Evolutionary conservation across 1,140 invertebrate species (phyloP).

Genomic region (Lethocerus indicus): DNA sequence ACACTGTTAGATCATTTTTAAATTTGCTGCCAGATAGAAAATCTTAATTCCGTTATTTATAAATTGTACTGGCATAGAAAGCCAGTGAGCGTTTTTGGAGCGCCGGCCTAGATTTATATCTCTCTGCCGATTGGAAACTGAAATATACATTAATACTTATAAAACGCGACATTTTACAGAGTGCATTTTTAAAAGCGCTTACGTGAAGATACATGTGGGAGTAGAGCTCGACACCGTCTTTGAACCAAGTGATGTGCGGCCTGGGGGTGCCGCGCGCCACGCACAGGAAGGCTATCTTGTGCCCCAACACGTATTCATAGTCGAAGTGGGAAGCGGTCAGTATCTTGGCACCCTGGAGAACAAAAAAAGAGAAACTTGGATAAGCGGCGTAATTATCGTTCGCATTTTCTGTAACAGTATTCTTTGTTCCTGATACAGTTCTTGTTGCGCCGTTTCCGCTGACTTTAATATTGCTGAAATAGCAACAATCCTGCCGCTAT

Average conservation of each 20-base stretch:
- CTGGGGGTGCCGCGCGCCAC: slow-evolving; percentile 67
- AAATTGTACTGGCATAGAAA: too few species aligned
- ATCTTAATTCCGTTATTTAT: too few species aligned
- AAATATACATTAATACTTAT: too few species aligned
- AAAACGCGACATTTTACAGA: not conserved
- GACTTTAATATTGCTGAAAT: too few species aligned
- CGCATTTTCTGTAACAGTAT: not conserved
- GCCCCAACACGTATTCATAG: slow-evolving; percentile 78
- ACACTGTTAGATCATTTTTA: too few species aligned
- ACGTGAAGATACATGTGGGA: slow-evolving; percentile 76
- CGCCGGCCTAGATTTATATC: too few species aligned
- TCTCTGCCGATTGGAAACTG: too few species aligned
- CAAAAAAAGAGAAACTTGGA: not conserved
- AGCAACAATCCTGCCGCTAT: too few species aligned
- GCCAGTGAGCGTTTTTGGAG: too few species aligned
- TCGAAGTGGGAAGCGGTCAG: slow-evolving; percentile 81
- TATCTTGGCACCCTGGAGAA: slow-evolving; percentile 74
- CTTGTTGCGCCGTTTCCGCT: too few species aligned
- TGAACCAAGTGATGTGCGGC: slow-evolving; percentile 82
- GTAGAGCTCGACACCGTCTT: slow-evolving; percentile 78
- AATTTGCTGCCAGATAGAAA: too few species aligned
- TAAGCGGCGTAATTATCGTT: not conserved
- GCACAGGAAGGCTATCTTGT: slow-evolving; percentile 83
- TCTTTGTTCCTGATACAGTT: not conserved
- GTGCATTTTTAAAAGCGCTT: slow-evolving; percentile 23